phyloP scores from a whole-genome alignment of 1,140 invertebrate species.

The Zaprionus kolodkinae region DNA sequence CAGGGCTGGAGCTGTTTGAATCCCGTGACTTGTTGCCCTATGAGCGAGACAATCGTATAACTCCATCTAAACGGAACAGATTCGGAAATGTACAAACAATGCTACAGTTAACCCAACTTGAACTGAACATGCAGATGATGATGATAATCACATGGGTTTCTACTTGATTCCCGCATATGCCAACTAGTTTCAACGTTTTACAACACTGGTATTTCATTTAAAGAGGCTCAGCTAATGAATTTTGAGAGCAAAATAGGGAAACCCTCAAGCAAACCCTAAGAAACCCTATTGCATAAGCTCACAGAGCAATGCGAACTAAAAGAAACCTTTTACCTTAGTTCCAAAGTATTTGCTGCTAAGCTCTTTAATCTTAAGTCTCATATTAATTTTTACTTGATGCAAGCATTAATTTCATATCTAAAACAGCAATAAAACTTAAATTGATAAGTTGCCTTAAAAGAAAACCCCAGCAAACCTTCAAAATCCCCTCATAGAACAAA shows the following conservation, averaged over 20 bases:
- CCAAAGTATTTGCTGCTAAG: no score
- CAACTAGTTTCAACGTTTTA: background rate
- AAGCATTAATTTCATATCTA: no score
- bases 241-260: background rate
- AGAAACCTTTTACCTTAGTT: no score
- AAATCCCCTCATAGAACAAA: no score
- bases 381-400: no score
- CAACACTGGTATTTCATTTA: background rate
- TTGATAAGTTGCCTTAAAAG: no score
- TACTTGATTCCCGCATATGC: background rate
- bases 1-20: background rate
- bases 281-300: no score
- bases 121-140: background rate
- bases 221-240: no score
- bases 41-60: conserved; percentile 1
- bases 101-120: background rate
- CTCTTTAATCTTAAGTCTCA: background rate
- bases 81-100: background rate
- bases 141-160: background rate
- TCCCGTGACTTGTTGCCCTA: background rate
- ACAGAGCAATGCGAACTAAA: no score
- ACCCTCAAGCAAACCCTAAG: no score
- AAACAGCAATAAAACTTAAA: no score
- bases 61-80: conserved; percentile 10
- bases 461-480: no score